These are phyloP conservation scores for Hippoglossus stenolepis DNA, from an alignment of 2,113 vertebrate genomes.

Conservation along the genomic window DNA sequence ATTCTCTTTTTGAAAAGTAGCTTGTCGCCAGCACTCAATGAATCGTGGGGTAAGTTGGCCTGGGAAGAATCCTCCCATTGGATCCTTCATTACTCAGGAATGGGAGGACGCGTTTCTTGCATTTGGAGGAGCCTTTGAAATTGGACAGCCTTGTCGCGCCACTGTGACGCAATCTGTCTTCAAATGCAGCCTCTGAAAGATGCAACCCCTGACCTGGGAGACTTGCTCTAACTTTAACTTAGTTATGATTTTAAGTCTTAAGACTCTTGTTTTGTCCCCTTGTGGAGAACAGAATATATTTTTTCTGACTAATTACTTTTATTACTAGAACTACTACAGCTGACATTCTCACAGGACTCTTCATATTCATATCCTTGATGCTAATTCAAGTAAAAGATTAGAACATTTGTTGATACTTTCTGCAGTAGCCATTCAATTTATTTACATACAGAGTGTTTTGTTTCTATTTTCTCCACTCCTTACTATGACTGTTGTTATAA, in stretches of 20 bases:
- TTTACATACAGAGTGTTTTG: not conserved
- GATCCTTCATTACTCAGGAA: not conserved
- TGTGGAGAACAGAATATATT: too few species aligned
- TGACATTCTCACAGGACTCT: too few species aligned
- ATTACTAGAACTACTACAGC: too few species aligned
- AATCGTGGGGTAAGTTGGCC: not conserved
- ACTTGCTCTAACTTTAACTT: not conserved
- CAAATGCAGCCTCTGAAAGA: not conserved
- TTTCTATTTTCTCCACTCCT: not conserved
- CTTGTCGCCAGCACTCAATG: not conserved
- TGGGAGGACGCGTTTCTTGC: not conserved
- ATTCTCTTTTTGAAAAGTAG: not conserved
- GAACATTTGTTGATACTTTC: not conserved
- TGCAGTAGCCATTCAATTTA: not conserved
- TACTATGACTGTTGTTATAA: conserved; percentile 4
- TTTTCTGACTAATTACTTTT: too few species aligned
- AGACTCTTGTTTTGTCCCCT: too few species aligned
- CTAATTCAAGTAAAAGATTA: too few species aligned
- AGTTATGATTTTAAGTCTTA: too few species aligned
- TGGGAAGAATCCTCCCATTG: not conserved
- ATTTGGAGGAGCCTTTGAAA: not conserved
- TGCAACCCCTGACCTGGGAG: not conserved
- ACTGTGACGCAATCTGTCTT: not conserved
- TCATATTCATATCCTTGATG: too few species aligned
- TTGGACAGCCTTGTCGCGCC: not conserved